Conservation (phyloP, 2,797 vertebrate genomes). For the Bovichtus variegatus region DNA sequence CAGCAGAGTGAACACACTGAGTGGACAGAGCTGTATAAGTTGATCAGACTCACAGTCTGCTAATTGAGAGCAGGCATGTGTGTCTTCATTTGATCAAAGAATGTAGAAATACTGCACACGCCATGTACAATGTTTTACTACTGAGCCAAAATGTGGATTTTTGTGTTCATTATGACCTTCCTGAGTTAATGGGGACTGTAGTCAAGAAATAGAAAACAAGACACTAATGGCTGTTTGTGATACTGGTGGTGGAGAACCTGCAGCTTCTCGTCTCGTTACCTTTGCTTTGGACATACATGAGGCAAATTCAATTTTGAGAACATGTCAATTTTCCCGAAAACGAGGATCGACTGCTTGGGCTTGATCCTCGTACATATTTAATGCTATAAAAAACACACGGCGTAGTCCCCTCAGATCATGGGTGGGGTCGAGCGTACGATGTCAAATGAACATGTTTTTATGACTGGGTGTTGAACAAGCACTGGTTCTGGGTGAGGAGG, state of each 20-base stretch:
- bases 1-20: constrained; percentile 6
- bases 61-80: constrained; percentile 38
- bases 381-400: constrained; percentile 49
- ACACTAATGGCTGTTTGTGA: background rate
- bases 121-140: background rate
- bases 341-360: background rate
- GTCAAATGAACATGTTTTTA: constrained; percentile 32
- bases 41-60: constrained; percentile 40
- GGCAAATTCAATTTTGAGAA: background rate
- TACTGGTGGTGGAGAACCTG: background rate
- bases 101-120: background rate
- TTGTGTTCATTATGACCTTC: background rate
- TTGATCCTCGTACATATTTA: constrained; percentile 52
- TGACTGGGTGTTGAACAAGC: constrained; percentile 19
- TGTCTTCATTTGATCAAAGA: constrained; percentile 3
- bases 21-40: constrained; percentile 19
- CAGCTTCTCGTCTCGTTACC: background rate
- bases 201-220: background rate
- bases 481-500: background rate
- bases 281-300: background rate
- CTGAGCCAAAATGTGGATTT: background rate
- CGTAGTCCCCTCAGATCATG: constrained; percentile 41
- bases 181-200: background rate
- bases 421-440: constrained; percentile 49
- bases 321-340: background rate